These are phyloP conservation scores for Neodontobutis hainanensis DNA, from an alignment of 2,113 vertebrate genomes.

Conservation along the genomic window DNA sequence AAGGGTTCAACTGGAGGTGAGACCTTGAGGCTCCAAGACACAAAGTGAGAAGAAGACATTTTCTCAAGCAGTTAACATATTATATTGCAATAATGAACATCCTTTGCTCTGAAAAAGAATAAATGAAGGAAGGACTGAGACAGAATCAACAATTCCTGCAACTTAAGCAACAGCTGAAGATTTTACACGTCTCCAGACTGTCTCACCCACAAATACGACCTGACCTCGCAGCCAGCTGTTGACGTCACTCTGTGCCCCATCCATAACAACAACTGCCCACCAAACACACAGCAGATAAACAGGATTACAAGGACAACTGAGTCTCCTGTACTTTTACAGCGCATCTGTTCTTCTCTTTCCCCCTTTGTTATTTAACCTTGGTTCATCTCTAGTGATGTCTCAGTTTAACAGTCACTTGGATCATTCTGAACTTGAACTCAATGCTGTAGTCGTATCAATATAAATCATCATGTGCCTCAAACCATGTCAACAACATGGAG, in stretches of 20 bases:
- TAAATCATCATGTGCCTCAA: too few species aligned
- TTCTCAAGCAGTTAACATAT: too few species aligned
- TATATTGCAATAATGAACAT: too few species aligned
- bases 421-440: too few species aligned
- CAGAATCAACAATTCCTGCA: constrained; percentile 29
- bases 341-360: neutral
- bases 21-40: constrained; percentile 63
- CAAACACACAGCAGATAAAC: constrained; percentile 21
- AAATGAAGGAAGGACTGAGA: constrained; percentile 17
- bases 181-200: constrained; percentile 60
- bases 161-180: constrained; percentile 67
- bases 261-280: constrained; percentile 15
- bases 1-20: constrained; percentile 70
- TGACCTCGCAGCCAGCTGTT: constrained; percentile 67
- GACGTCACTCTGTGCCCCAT: constrained; percentile 38
- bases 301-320: constrained; percentile 12
- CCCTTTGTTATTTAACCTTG: neutral
- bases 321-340: neutral
- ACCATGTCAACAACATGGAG: too few species aligned
- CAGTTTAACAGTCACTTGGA: neutral
- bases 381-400: neutral
- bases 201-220: constrained; percentile 28
- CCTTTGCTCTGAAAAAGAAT: too few species aligned
- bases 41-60: constrained; percentile 34
- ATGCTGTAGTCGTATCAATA: too few species aligned